Base-by-base conservation (phyloP, 2,888 invertebrate genomes). In the Callyntrura sp. region DNA sequence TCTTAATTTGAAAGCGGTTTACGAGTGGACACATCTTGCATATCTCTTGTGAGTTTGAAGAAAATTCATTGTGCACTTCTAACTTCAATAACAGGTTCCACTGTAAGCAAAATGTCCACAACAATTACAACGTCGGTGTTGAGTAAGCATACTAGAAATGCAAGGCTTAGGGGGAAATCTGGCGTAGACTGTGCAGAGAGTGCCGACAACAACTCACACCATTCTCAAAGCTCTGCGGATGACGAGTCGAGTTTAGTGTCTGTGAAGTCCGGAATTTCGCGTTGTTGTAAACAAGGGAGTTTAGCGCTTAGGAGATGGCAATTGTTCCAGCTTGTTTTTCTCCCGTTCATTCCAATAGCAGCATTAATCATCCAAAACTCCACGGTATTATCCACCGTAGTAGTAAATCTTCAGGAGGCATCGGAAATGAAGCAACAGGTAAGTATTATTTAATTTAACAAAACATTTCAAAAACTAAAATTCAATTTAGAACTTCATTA, bases 301-400 rank as follows among this genome's bases (percentile, higher is more conserved):
- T 51, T 84, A 0, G 85, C 82, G 0, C 78, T 85, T 12, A 23
- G 90, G 28, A 23, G 87, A 25, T 92, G 92, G 92, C 92, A 92
- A 85, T 90, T 92, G 90, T 92, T 95, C 0, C 96, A 96, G 93
- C 95, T 96, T 95, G 94, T 96, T 92, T 94, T 95, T 57, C 94
- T 96, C 0, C 96, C 96, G 92, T 95, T 96, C 94, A 94, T 96
- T 60, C 96, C 96, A 0, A 96, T 96, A 92, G 95, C 95, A 0
- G 96, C 96, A 0, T 94, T 96, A 51, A 94, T 96, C 76, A 94
- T 95, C 14, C 96, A 96, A 94, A 96, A 95, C 94, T 95, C 95
- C 92, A 95, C 95, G 91, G 95, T 95, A 89, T 95, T 96, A 2
- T 95, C 95, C 0, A 95, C 95, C 70, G 94, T 95, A 0, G 95